A percentile compares a stretch with the other conserved stretches of the same genome.
phyloP scores from a whole-genome alignment of 1,140 invertebrate genomes.

The Kradibia gibbosae region DNA sequence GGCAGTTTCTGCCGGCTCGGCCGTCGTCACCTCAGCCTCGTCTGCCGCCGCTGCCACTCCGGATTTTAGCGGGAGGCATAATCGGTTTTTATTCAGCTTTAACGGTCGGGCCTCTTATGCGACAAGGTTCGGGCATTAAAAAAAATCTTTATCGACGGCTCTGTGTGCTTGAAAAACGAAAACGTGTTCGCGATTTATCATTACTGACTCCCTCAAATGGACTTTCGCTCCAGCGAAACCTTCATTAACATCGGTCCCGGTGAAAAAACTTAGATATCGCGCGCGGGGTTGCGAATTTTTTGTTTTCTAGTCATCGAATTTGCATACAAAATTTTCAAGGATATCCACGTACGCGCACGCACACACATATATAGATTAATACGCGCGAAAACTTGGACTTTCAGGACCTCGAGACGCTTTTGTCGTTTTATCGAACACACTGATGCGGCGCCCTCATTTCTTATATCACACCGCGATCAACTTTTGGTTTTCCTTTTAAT shows the following conservation, averaged over 20 bases:
- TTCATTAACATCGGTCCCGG: neutral
- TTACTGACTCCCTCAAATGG: neutral
- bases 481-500: no score
- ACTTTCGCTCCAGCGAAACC: neutral
- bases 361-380: no score
- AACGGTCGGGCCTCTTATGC: neutral
- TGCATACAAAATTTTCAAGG: constrained; percentile 23
- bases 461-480: no score
- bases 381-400: no score
- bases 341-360: neutral
- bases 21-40: neutral
- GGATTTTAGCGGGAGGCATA: neutral
- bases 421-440: neutral
- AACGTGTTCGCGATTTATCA: constrained; percentile 41
- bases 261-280: constrained; percentile 14
- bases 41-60: neutral
- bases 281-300: constrained; percentile 23
- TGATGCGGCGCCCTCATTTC: no score
- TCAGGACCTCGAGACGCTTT: neutral
- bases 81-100: neutral
- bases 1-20: neutral
- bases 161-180: constrained; percentile 9
- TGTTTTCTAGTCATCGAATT: constrained; percentile 34
- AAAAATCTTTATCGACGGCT: constrained; percentile 22
- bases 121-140: constrained; percentile 36